Evolutionary conservation across 1,140 invertebrate species (phyloP).

Genomic region (Drosophila dunni): DNA sequence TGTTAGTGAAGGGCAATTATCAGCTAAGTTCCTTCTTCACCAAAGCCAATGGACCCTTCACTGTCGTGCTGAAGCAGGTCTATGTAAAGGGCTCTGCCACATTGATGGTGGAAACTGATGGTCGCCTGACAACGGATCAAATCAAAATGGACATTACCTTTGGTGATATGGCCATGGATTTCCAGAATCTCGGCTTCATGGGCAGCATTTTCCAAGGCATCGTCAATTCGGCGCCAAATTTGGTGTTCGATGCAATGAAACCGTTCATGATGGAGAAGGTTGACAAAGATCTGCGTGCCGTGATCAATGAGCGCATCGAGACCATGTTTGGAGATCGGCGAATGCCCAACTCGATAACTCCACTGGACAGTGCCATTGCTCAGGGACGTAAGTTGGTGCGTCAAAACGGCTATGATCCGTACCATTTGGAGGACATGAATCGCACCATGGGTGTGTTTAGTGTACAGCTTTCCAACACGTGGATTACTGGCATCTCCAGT

Average conservation of each 20-base stretch:
- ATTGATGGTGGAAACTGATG: constrained; percentile 89
- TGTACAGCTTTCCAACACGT: constrained; percentile 89
- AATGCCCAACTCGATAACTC: constrained; percentile 94
- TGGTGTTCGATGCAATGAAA: constrained; percentile 94
- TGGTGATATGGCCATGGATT: constrained; percentile 91
- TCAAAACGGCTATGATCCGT: constrained; percentile 90
- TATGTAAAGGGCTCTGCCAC: constrained; percentile 88
- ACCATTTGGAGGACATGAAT: constrained; percentile 89
- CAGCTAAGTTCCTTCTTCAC: constrained; percentile 89
- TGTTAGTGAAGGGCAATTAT: constrained; percentile 91
- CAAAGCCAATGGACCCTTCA: constrained; percentile 90
- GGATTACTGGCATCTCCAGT: constrained; percentile 91
- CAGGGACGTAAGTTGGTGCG: constrained; percentile 90
- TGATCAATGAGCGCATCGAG: constrained; percentile 88
- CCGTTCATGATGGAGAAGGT: constrained; percentile 92
- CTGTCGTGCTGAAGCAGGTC: constrained; percentile 89
- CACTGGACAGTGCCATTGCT: constrained; percentile 91
- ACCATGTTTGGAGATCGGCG: constrained; percentile 88
- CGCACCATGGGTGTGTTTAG: constrained; percentile 89
- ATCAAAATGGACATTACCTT: constrained; percentile 93
- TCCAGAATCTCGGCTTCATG: constrained; percentile 91
- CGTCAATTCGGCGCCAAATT: constrained; percentile 91
- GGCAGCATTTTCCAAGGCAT: constrained; percentile 91
- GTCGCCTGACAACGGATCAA: constrained; percentile 90
- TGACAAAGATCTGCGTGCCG: constrained; percentile 88